Conservation (phyloP, 2,113 vertebrate species). For the Ceyx margarethae region DNA sequence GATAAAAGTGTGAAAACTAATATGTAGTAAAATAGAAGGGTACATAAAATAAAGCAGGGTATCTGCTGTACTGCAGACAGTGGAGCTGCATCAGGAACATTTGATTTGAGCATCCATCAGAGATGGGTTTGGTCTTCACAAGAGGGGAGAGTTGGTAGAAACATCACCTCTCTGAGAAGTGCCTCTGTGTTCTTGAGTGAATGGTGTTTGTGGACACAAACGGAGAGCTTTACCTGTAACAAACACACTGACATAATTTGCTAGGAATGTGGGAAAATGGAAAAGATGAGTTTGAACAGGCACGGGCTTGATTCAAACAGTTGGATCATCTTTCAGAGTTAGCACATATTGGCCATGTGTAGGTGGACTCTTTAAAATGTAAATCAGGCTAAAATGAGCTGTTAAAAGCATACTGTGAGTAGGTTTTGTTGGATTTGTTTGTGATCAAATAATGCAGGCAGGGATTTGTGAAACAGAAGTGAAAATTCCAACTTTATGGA, state of each 20-base stretch:
- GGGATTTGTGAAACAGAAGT: constrained; percentile 33
- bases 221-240: neutral
- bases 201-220: neutral
- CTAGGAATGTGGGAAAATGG: constrained; percentile 39
- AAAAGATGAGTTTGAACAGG: constrained; percentile 15
- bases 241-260: constrained; percentile 1
- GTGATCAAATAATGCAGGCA: constrained; percentile 52
- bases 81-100: no score
- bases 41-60: neutral
- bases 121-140: neutral
- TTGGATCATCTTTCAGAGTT: constrained; percentile 46
- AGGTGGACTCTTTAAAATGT: constrained; percentile 59
- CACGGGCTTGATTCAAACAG: constrained; percentile 9
- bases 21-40: neutral
- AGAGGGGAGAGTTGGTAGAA: neutral
- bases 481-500: neutral
- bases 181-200: neutral
- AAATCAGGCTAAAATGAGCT: constrained; percentile 59
- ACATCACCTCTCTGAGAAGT: neutral
- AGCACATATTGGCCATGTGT: constrained; percentile 53
- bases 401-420: constrained; percentile 56
- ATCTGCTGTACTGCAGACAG: neutral
- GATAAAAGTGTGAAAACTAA: neutral
- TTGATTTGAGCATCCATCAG: neutral
- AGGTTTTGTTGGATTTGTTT: constrained; percentile 58